Percentiles rank a stretch among this genome's conserved stretches.
phyloP scores from a whole-genome alignment of 2,113 vertebrate genomes.

The Nesogale talazaci region DNA sequence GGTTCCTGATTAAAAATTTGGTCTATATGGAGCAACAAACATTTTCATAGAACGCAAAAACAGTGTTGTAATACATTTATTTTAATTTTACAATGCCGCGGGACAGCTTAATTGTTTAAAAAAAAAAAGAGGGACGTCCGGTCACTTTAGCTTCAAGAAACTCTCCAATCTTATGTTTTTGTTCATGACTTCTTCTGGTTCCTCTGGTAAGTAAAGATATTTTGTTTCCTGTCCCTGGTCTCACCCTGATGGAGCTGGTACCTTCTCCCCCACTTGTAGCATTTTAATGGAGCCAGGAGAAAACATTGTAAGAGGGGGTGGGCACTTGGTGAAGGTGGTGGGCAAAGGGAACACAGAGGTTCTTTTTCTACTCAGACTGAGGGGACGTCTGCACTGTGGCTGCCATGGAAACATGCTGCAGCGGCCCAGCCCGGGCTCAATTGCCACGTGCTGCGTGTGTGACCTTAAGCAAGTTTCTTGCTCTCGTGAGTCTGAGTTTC shows the following conservation, averaged over 20 bases:
- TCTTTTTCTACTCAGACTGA: background rate
- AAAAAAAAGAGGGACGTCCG: no score
- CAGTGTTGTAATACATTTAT: no score
- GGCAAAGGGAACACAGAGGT: background rate
- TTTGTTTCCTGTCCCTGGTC: background rate
- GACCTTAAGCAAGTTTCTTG: background rate
- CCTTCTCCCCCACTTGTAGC: background rate
- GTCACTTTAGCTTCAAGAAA: background rate
- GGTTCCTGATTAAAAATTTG: no score
- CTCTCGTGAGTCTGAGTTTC: background rate
- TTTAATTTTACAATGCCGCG: no score
- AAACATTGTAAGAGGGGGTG: background rate
- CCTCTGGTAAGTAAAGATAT: background rate
- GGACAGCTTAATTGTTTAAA: no score
- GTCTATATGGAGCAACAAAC: no score
- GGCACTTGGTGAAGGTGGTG: background rate
- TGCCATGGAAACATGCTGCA: background rate
- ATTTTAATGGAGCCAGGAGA: background rate
- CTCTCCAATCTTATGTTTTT: background rate
- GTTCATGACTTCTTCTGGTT: slow-evolving; percentile 40
- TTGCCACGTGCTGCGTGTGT: background rate
- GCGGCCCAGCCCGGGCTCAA: background rate
- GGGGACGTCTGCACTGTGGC: background rate
- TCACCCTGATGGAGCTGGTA: background rate
- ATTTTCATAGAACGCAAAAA: no score